phyloP scores from a whole-genome alignment of 2,888 invertebrate species.

The Brenthis ino region DNA sequence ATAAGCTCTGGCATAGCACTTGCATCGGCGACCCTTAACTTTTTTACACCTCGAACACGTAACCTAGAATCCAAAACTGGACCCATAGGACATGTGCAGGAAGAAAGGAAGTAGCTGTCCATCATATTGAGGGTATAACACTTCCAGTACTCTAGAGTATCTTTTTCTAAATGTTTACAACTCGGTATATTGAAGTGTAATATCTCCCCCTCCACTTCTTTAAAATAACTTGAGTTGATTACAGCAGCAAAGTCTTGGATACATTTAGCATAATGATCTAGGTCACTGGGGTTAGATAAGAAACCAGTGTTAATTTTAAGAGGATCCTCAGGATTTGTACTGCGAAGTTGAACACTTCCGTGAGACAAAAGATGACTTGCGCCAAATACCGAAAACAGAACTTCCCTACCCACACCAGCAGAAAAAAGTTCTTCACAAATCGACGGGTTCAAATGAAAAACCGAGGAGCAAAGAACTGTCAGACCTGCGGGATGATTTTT shows the following conservation, averaged over 20 bases:
- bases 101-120: slow-evolving; percentile 47
- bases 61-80: slow-evolving; percentile 47
- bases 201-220: slow-evolving; percentile 39
- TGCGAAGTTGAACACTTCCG: slow-evolving; percentile 78
- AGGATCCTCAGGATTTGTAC: slow-evolving; percentile 66
- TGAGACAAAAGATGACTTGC: slow-evolving; percentile 69
- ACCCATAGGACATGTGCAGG: slow-evolving; percentile 51
- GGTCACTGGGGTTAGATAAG: slow-evolving; percentile 44
- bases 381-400: slow-evolving; percentile 38
- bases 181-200: slow-evolving; percentile 42
- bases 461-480: slow-evolving; percentile 40
- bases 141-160: slow-evolving; percentile 42
- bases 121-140: slow-evolving; percentile 48
- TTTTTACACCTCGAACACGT: slow-evolving; percentile 44
- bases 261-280: slow-evolving; percentile 41
- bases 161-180: slow-evolving; percentile 35
- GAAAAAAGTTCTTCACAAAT: slow-evolving; percentile 44
- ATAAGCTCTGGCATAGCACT: slow-evolving; percentile 89
- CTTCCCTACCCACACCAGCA: slow-evolving; percentile 37
- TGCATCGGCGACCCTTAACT: slow-evolving; percentile 85
- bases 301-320: slow-evolving; percentile 44
- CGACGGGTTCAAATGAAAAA: slow-evolving; percentile 35
- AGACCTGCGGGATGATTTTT: slow-evolving; percentile 38
- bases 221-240: slow-evolving; percentile 45
- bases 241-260: slow-evolving; percentile 47